Evolutionary conservation across 2,113 vertebrate genomes (phyloP), one percentile per base, ranked within the genome.

Genomic region (Thymallus thymallus): DNA sequence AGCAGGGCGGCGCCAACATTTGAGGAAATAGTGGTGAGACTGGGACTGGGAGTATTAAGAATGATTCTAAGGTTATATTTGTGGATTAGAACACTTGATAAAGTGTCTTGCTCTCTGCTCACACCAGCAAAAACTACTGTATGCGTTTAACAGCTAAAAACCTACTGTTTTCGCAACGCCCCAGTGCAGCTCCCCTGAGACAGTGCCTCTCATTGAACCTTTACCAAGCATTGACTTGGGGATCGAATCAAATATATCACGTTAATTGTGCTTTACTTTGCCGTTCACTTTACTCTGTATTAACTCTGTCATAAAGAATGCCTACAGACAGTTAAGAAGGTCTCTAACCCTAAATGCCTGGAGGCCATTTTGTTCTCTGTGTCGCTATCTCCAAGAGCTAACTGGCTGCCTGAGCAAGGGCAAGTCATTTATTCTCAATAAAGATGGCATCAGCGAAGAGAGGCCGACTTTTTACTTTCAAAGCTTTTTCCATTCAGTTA

Each of bases 401-500:
- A 67, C 58, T 6, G 68, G 81, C 76, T 84, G 78, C 75, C 26
- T 29, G 70, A 76, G 71, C 23, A 16, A 64, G 22, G 69, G 70
- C 72, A 35, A 75, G 76, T 73, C 67, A 82, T 60, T 84, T 84
- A 72, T 86, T 78, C 77, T 81, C 74, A 66, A 88, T 56, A 68
- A 80, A 85, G 84, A 83, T 80, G 86, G 83, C 84, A 84, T 86
- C 85, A 61, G 85, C 69, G 61, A 78, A 77, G 75, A 82, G 69
- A 69, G 45, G 68, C 74, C 23, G 65, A 58, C 66, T 74, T 51
- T 84, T 76, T 23, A 12, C 72, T 82, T 77, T 84, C 72, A 82
- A 77, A 85, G 62, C 41, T 77, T 76, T 86, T 90, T 85, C 86
- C 86, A 87, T 86, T 86, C 83, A 76, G 83, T 88, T 84, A 87